phyloP scores from a whole-genome alignment of 1,140 invertebrate genomes.

The Macrobrachium rosenbergii region DNA sequence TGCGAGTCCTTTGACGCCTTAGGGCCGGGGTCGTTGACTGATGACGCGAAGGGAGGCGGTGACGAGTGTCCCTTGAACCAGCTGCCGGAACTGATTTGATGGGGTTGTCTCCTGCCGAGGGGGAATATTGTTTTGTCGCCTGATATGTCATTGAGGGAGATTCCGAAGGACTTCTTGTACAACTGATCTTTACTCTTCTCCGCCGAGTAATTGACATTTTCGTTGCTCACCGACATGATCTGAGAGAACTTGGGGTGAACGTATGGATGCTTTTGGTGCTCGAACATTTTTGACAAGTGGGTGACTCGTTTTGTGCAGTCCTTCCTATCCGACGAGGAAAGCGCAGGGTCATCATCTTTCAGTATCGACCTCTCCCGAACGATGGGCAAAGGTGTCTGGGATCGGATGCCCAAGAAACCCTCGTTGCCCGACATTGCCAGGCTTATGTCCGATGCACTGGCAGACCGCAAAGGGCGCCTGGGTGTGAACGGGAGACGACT shows the following conservation, averaged over 20 bases:
- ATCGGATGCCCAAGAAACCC: not conserved
- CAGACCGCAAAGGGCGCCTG: not conserved
- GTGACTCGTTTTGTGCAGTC: not conserved
- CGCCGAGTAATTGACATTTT: constrained; percentile 7
- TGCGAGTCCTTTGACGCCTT: not conserved
- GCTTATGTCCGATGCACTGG: constrained; percentile 8
- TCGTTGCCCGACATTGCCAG: too few species aligned
- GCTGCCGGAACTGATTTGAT: constrained; percentile 22
- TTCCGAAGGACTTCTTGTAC: constrained; percentile 33
- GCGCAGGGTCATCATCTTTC: not conserved
- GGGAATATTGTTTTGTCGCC: constrained; percentile 28
- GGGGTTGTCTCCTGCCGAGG: constrained; percentile 21
- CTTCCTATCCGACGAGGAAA: not conserved
- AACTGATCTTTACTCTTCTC: not conserved
- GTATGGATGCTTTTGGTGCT: too few species aligned
- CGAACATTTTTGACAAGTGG: too few species aligned
- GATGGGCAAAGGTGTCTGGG: not conserved
- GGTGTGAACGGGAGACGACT: not conserved
- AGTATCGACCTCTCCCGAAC: not conserved
- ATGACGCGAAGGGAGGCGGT: not conserved
- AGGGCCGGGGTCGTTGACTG: not conserved
- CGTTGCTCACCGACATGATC: constrained; percentile 18
- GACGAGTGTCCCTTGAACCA: constrained; percentile 11
- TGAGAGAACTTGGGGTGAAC: not conserved
- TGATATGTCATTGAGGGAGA: constrained; percentile 34